Evolutionary conservation across 2,888 invertebrate species (phyloP).

Genomic region (Lissonota sp.): DNA sequence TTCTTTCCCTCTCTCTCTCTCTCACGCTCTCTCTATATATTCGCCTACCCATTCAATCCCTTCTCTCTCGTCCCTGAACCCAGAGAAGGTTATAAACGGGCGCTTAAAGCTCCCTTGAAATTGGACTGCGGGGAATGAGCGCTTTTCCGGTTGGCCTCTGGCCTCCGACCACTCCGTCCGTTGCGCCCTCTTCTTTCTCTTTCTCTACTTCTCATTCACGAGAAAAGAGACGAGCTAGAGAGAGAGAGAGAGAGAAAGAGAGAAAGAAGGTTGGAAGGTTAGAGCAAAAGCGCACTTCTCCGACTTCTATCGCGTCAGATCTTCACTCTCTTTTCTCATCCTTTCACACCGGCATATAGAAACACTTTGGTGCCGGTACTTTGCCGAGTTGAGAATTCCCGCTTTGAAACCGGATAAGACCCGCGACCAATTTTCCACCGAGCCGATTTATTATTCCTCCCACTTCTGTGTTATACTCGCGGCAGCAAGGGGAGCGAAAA

Average conservation of each 20-base stretch:
- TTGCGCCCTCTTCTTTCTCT: slow-evolving; percentile 29
- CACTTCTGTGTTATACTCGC: background rate
- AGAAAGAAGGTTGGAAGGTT: background rate
- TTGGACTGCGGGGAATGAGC: slow-evolving; percentile 78
- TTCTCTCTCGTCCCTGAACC: slow-evolving; percentile 32
- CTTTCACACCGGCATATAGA: slow-evolving; percentile 25
- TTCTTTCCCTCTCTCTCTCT: slow-evolving; percentile 63
- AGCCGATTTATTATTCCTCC: slow-evolving; percentile 50
- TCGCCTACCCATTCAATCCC: background rate
- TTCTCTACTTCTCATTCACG: slow-evolving; percentile 17
- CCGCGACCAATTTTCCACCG: slow-evolving; percentile 51
- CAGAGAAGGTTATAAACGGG: slow-evolving; percentile 78
- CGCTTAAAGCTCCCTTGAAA: slow-evolving; percentile 78
- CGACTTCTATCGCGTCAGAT: slow-evolving; percentile 57
- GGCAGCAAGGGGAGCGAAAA: background rate
- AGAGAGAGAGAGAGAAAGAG: too few relatives aligned
- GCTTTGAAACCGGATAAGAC: slow-evolving; percentile 51
- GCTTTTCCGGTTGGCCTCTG: slow-evolving; percentile 68
- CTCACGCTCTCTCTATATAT: slow-evolving; percentile 7
- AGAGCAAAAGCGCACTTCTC: slow-evolving; percentile 47
- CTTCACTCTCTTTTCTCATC: slow-evolving; percentile 43
- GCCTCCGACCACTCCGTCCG: slow-evolving; percentile 61
- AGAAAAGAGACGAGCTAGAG: too few relatives aligned
- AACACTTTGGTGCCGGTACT: slow-evolving; percentile 45
- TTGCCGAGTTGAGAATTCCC: slow-evolving; percentile 24